Percentiles rank a stretch among this genome's conserved stretches.
phyloP scores from a whole-genome alignment of 2,888 invertebrate species.

The Campoplex nolae region DNA sequence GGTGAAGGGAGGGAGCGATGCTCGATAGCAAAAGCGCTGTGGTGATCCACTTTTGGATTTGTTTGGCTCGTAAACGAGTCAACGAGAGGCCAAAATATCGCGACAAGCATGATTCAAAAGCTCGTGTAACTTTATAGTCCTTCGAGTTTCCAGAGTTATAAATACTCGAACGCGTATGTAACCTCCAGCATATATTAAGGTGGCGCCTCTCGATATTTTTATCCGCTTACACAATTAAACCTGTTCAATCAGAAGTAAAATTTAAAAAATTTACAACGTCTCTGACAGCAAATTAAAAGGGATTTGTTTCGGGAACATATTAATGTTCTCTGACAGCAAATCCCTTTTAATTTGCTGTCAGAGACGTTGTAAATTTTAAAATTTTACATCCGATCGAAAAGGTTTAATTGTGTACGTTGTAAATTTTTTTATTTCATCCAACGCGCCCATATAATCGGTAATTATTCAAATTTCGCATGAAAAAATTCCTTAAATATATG shows the following conservation, averaged over 20 bases:
- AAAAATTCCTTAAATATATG: no score
- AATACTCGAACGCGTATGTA: slow-evolving; percentile 61
- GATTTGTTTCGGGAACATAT: background rate
- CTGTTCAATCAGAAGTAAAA: background rate
- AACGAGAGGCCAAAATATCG: slow-evolving; percentile 56
- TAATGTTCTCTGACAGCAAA: no score
- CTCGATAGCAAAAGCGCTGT: slow-evolving; percentile 25
- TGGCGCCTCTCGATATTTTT: slow-evolving; percentile 63
- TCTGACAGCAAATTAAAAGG: background rate
- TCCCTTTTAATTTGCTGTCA: background rate
- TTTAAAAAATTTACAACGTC: slow-evolving; percentile 16
- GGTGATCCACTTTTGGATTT: slow-evolving; percentile 56
- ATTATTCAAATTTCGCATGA: background rate
- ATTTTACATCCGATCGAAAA: background rate
- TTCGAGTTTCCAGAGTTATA: slow-evolving; percentile 66
- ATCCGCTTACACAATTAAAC: slow-evolving; percentile 41
- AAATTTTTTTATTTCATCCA: background rate
- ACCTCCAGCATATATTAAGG: slow-evolving; percentile 40
- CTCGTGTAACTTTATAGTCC: slow-evolving; percentile 58
- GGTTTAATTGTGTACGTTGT: slow-evolving; percentile 1
- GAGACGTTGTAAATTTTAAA: slow-evolving; percentile 12
- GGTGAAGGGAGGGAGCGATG: background rate
- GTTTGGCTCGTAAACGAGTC: slow-evolving; percentile 60
- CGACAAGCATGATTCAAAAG: slow-evolving; percentile 45
- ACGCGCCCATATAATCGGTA: background rate